Base-by-base conservation (phyloP, 2,888 invertebrate species). In the Bimastos eiseni region DNA sequence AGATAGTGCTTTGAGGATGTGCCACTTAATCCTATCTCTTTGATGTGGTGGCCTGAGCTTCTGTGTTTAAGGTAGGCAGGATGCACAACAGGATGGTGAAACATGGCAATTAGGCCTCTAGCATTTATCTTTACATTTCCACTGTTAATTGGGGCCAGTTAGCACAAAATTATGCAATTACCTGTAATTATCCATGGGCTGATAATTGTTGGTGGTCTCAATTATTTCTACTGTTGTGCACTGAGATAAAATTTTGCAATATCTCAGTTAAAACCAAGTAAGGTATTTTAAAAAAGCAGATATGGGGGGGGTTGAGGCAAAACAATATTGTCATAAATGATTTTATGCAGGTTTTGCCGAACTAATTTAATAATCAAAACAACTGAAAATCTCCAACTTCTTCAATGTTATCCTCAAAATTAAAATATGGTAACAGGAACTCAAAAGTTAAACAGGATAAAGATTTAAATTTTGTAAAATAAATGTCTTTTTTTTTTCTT, bases 401-500 rank as follows among this genome's bases (percentile, higher is more conserved):
- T 70, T 8, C 11, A 30, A 70, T 70, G 70, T 30, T n/a, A 8
- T 70, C 70, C 70, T 70, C 70, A 70, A 70, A n/a, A 70, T 70
- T 30, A 70, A 70, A 70, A 6, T 8, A 70, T 11, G 30, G 8
- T n/a, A 0, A 49, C 17, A 13, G n/a, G 70, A n/a, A 70, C 30
- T 6, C 4, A 70, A n/a, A 1, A 13, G 70, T 70, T 70, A n/a
- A 70, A n/a, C 11, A 70, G 30, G n/a, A n/a, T 70, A n/a, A 49
- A 70, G 70, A n/a, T 70, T 17, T n/a, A 70, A 30, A 70, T 70
- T 70, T 70, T 11, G n/a, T 70, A n/a, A 70, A 70, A 70, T 70
- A 70, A 34, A 34, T 44, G 44, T 49, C 88, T 84, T 24, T 38
- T 90, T 90, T 88, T 24, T 33, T 89, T 49, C 89, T 37, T 44